phyloP scores from a whole-genome alignment of 2,113 vertebrate species.

The Malaclemys terrapin region DNA sequence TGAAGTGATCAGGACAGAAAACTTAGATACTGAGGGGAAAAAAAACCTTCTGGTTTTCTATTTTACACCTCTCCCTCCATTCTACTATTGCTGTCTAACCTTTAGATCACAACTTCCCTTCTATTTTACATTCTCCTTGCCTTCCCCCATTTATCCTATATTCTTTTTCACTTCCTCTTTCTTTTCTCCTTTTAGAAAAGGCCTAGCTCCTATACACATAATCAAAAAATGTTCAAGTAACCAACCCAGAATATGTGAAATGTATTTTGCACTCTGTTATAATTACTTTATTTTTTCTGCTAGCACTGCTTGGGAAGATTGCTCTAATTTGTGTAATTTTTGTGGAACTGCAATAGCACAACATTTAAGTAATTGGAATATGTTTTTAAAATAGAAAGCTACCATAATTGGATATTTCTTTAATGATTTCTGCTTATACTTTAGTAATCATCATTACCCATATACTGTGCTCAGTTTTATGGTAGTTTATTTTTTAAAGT shows the following conservation, averaged over 20 bases:
- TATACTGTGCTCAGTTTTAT: neutral
- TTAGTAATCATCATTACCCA: conserved; percentile 45
- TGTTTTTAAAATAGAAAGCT: conserved; percentile 65
- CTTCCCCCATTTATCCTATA: neutral
- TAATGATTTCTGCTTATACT: conserved; percentile 58
- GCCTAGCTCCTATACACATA: neutral
- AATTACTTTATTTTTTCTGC: conserved; percentile 62
- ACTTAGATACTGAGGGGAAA: neutral
- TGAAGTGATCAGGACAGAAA: neutral
- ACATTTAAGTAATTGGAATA: conserved; percentile 69
- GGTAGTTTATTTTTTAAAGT: conserved; percentile 14
- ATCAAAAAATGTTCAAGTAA: conserved; percentile 54
- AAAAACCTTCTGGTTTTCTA: rapidly evolving
- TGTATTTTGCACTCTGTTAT: conserved; percentile 50
- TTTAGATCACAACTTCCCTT: neutral
- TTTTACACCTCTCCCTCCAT: neutral
- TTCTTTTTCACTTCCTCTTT: neutral
- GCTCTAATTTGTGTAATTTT: conserved; percentile 64
- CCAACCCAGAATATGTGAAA: conserved; percentile 57
- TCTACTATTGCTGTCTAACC: neutral
- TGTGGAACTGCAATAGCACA: conserved; percentile 58
- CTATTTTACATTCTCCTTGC: neutral
- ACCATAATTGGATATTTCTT: conserved; percentile 56
- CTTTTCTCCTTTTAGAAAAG: conserved; percentile 7
- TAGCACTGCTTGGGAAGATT: conserved; percentile 65